These are phyloP conservation scores for Sitodiplosis mosellana DNA, from an alignment of 1,140 invertebrate species.

Conservation along the genomic window DNA sequence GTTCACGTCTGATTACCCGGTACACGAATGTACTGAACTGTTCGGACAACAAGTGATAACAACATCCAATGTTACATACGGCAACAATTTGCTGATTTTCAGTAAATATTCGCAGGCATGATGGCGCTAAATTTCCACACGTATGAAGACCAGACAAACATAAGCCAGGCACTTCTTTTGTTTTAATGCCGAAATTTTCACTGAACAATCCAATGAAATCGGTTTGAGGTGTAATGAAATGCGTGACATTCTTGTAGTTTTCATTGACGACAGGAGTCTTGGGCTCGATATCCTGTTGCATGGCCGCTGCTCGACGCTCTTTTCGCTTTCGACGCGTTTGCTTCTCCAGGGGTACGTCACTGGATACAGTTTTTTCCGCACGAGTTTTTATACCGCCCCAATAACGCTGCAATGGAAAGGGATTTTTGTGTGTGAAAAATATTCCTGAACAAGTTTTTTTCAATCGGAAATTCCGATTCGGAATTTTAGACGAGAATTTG, in stretches of 20 bases:
- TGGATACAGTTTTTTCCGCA: no score
- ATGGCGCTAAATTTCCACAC: constrained; percentile 66
- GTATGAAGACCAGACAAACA: constrained; percentile 67
- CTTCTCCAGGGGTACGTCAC: no score
- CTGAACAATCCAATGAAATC: constrained; percentile 30
- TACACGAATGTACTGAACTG: constrained; percentile 19
- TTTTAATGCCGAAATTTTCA: constrained; percentile 21
- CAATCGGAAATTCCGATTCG: no score
- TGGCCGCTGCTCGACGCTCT: neutral
- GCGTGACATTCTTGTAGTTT: constrained; percentile 28
- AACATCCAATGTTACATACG: constrained; percentile 72
- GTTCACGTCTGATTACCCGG: constrained; percentile 12
- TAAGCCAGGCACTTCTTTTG: constrained; percentile 18
- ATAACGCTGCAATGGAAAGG: no score
- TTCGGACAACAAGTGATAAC: constrained; percentile 72
- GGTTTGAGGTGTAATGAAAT: constrained; percentile 28
- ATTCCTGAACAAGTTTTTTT: no score
- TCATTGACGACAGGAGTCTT: constrained; percentile 8
- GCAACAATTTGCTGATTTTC: constrained; percentile 32
- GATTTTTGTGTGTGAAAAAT: neutral
- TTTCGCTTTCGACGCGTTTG: no score
- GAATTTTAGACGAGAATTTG: no score
- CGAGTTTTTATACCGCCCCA: no score
- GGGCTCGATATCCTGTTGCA: constrained; percentile 14
- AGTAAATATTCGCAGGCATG: constrained; percentile 53